These are phyloP conservation scores for Podotricha telesiphe DNA, from an alignment of 2,888 invertebrate genomes.

Conservation along the genomic window DNA sequence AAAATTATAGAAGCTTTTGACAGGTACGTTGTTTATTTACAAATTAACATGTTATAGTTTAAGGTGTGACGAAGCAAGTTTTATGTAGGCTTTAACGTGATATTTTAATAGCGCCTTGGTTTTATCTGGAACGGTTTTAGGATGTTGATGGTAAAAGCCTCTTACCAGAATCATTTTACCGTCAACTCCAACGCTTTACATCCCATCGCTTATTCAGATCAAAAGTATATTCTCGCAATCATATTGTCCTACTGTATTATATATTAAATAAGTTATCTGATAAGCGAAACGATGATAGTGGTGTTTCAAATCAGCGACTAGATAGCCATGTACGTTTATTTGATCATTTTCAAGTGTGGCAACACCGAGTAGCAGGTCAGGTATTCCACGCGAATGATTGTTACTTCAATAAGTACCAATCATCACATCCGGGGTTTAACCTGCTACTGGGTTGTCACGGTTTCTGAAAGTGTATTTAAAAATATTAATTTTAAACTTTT, in stretches of 20 bases:
- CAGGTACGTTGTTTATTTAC: constrained; percentile 36
- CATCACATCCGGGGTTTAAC: constrained; percentile 65
- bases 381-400: constrained; percentile 66
- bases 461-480: constrained; percentile 56
- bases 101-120: constrained; percentile 71
- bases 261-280: constrained; percentile 50
- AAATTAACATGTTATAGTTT: constrained; percentile 40
- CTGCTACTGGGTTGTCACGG: constrained; percentile 81
- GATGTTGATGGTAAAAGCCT: constrained; percentile 62
- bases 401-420: constrained; percentile 74
- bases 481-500: constrained; percentile 32
- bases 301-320: constrained; percentile 82
- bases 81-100: constrained; percentile 49
- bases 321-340: constrained; percentile 76
- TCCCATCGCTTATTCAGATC: constrained; percentile 71
- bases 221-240: constrained; percentile 48
- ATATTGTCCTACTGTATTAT: constrained; percentile 13
- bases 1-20: constrained; percentile 37
- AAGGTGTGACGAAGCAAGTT: constrained; percentile 44
- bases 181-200: constrained; percentile 63
- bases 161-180: constrained; percentile 54
- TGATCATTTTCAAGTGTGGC: constrained; percentile 65
- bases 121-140: constrained; percentile 75
- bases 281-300: constrained; percentile 77
- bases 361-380: constrained; percentile 73